Evolutionary conservation across 2,888 invertebrate genomes (phyloP).

Genomic region (Euzophera pinguis): DNA sequence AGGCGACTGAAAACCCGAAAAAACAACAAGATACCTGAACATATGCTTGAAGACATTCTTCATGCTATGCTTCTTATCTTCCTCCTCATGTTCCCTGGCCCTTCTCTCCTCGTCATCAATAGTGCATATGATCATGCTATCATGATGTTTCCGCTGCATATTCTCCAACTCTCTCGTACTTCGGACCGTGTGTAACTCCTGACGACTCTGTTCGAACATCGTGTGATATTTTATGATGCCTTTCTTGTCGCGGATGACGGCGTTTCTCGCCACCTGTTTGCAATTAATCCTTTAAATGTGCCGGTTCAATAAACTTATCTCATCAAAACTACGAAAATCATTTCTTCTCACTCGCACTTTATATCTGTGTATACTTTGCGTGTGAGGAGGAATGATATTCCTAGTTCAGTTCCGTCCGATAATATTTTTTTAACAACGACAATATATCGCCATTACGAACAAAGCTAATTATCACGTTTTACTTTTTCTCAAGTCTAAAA

Average conservation of each 20-base stretch:
- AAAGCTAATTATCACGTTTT: no score
- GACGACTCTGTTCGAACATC: slow-evolving; percentile 24
- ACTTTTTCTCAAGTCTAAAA: no score
- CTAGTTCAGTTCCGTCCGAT: no score
- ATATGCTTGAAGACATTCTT: slow-evolving; percentile 26
- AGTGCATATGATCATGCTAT: not conserved
- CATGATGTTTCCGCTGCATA: not conserved
- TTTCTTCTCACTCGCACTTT: no score
- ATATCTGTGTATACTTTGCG: no score
- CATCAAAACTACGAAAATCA: no score
- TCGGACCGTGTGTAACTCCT: slow-evolving; percentile 20
- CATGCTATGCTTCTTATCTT: slow-evolving; percentile 25
- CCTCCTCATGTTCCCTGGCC: not conserved
- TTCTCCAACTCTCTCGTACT: not conserved
- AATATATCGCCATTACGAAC: no score
- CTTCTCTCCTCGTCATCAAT: not conserved
- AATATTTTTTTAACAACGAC: no score
- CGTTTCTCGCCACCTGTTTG: slow-evolving; percentile 20
- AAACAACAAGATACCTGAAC: slow-evolving; percentile 19
- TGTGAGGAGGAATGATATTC: no score
- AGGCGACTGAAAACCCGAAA: no score
- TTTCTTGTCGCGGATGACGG: slow-evolving; percentile 27
- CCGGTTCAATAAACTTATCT: no score
- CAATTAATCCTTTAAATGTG: no score
- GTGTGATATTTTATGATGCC: slow-evolving; percentile 37